Base-by-base conservation (phyloP, 2,113 vertebrate species). In the Tachysurus fulvidraco region DNA sequence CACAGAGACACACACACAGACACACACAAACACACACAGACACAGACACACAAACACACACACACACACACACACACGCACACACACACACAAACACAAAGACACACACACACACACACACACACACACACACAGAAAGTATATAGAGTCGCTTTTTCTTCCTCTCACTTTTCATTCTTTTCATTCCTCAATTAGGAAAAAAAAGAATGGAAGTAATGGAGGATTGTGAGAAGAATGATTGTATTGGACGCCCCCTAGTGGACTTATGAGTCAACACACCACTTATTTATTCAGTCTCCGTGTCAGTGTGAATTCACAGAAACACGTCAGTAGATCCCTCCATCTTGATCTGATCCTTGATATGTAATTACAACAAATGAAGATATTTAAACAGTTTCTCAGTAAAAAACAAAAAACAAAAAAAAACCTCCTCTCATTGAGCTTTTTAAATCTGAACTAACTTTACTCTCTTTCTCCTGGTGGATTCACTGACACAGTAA, bases 221-320 rank as follows among this genome's bases (percentile, higher is more conserved):
- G 69, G 17, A 64, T 25, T 36, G 36, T 30, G 12, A 46, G 12
- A 21, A 5, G 76, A 65, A 50, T 64, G n/a, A 57, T 81, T 88
- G 81, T 76, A 77, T 81, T 71, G 74, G 71, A 17, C 62, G 84
- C 87, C 89, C 73, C 81, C 89, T 86, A 65, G 84, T 88, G 89
- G 84, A 76, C n/a, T 13, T 21, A 2, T 13, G 4, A 14, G 6
- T 54, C 2, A 77, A 77, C 23, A 74, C 36, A 77, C 25, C 74
- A 16, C 44, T n/a, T 5, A n/a, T 46, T 74, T 44, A 50, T 23
- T 64, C 10, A n/a, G 9, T 28, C 23, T 64, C 25, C 0, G 17
- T 4, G n/a, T 41, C 30, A 44, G 69, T 73, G 41, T 23, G 41
- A 74, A 23, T 19, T 41, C 67, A 71, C 16, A 71, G 36, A 13